Evolutionary conservation across 2,888 invertebrate genomes (phyloP), one percentile per base, ranked within the genome.

Genomic region (Thymelicus lineola): DNA sequence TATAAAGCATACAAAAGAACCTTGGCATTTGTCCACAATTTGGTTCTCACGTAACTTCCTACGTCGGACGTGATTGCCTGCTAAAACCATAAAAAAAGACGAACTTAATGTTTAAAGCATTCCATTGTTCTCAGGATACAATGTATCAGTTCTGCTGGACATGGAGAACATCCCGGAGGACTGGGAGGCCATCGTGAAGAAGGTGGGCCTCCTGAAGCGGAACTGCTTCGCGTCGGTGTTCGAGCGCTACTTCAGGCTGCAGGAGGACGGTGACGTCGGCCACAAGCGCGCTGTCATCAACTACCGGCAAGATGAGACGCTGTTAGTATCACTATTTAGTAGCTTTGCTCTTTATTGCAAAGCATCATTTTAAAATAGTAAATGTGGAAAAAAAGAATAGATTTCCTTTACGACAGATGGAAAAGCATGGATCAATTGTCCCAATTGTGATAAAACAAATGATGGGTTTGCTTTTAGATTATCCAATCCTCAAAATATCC

Each of bases 201-300:
- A 97, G 94, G 97, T 99, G 77, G 98, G 99, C 20, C 95, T 99
- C 68, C 94, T 99, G 74, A 99, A 99, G 92, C 95, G 99, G 83
- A 98, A 99, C 94, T 99, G 99, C 93, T 99, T 99, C 93, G 99
- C 99, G 59, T 99, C 99, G 15, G 99, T 99, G 72, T 99, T 99
- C 93, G 99, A 99, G 90, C 99, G 99, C 86, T 99, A 99, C 94
- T 99, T 99, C 93, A 97, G 99, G 87, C 98, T 98, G 90, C 99
- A 99, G 82, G 98, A 98, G 87, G 96, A 97, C 79, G 99, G 98
- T 0, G 97, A 97, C 83, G 97, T 97, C 80, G 97, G 97, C 38
- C 97, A 98, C 81, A 97, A 98, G 90, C 95, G 98, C 79, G 99
- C 99, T 71, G 98, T 99, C 76, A 99, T 99, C 88, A 98, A 99